Conservation (phyloP, 2,888 invertebrate genomes). For the Dryomyza anilis region DNA sequence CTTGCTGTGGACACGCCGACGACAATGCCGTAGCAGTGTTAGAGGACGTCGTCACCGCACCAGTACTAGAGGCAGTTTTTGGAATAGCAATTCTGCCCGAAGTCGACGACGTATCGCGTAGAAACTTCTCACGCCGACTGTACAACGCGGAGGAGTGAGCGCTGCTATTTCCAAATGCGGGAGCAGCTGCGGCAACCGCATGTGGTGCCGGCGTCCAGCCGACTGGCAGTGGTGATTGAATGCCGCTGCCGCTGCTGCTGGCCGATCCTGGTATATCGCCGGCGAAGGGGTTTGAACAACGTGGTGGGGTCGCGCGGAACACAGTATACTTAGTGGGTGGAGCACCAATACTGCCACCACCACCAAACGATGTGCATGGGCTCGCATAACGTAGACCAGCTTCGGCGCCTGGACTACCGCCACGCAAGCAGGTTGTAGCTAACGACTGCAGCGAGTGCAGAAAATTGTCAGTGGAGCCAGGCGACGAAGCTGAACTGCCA, state of each 20-base stretch:
- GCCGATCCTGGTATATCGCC: slow-evolving; percentile 33
- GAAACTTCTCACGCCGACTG: slow-evolving; percentile 30
- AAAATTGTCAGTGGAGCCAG: slow-evolving; percentile 47
- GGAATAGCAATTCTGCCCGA: slow-evolving; percentile 30
- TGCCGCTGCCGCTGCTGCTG: slow-evolving; percentile 37
- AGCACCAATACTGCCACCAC: slow-evolving; percentile 5
- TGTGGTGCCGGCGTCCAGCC: slow-evolving; percentile 28
- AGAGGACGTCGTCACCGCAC: background rate
- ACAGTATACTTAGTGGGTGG: slow-evolving; percentile 2
- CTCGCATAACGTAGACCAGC: slow-evolving; percentile 15
- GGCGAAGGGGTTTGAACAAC: slow-evolving; percentile 28
- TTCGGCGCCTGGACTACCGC: slow-evolving; percentile 32
- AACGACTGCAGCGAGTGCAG: slow-evolving; percentile 57
- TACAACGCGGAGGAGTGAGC: background rate
- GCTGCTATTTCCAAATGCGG: background rate
- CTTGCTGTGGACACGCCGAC: slow-evolving; percentile 54
- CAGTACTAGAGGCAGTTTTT: background rate
- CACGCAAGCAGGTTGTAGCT: slow-evolving; percentile 56
- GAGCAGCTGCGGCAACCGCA: background rate
- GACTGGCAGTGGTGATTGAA: slow-evolving; percentile 29
- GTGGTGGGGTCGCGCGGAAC: slow-evolving; percentile 28
- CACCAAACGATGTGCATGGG: slow-evolving; percentile 8
- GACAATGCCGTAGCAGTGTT: slow-evolving; percentile 14
- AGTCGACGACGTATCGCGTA: slow-evolving; percentile 30
- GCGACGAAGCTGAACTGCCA: slow-evolving; percentile 35